Conservation (phyloP, 2,113 vertebrate genomes). For the Nycticorax nycticorax region DNA sequence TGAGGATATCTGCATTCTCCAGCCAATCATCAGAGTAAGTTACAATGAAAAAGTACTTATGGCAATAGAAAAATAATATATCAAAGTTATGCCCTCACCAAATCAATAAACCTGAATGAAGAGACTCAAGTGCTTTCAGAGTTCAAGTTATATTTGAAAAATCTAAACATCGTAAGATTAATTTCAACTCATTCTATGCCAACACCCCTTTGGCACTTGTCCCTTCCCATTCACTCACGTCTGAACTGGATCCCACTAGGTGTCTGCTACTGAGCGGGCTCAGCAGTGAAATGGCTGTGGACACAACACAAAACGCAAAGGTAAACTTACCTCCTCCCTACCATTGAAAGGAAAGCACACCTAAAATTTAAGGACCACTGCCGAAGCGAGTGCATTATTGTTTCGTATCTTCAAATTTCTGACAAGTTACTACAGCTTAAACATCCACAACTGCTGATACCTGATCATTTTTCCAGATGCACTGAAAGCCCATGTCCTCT, state of each 20-base stretch:
- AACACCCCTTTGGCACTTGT: neutral
- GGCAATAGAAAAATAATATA: neutral
- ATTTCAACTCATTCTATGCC: neutral
- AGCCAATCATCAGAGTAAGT: neutral
- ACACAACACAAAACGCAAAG: fast-evolving
- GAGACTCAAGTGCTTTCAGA: neutral
- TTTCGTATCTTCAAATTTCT: neutral
- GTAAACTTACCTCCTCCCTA: neutral
- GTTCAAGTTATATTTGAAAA: neutral
- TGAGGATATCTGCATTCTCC: neutral
- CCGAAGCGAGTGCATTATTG: neutral
- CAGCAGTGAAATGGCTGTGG: neutral
- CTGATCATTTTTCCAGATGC: slow-evolving; percentile 45
- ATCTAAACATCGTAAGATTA: neutral
- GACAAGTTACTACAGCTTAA: neutral
- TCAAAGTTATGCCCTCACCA: neutral
- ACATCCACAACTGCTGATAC: neutral
- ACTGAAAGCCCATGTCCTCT: slow-evolving; percentile 62
- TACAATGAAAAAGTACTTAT: neutral
- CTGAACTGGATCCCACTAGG: neutral
- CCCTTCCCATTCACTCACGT: neutral
- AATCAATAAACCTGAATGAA: neutral
- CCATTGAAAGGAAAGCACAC: neutral
- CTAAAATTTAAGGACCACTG: neutral
- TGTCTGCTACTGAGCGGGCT: neutral